Base-by-base conservation (phyloP, 2,797 vertebrate genomes). In the Pristis pectinata region DNA sequence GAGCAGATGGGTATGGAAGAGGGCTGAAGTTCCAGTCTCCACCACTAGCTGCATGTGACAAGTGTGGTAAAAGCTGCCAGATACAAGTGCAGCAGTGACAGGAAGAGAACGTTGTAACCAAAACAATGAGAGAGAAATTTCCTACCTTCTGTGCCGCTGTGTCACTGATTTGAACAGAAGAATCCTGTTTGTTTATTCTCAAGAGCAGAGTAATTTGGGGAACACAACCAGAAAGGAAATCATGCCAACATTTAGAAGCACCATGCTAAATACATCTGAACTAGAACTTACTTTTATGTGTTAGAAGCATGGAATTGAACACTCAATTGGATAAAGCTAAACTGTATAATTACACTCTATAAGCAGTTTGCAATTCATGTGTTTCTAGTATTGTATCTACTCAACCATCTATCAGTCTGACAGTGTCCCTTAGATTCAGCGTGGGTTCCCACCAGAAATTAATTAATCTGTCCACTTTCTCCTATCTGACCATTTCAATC, bases 381-480 rank as follows among this genome's bases (percentile, higher is more conserved):
- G 97, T 96, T 97, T 97, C 89, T 44, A 72, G 34, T 64, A 85
- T 87, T 96, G 96, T 94, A 96, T 95, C 96, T 97, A 97, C 97
- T 97, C 96, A 98, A 95, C 97, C 96, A 98, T 98, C 98, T 98
- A 97, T 98, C 98, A 98, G 97, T 97, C 96, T 98, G 98, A 98
- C 98, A 98, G 96, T 94, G 89, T 96, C 96, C 94, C 64, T 97
- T 96, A 97, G 96, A 97, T 97, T 97, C 97, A 98, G 96, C 97
- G 97, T 97, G 97, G 97, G 97, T 97, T 98, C 97, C 96, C 97
- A 97, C 97, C 97, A 97, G 96, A 96, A 98, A 98, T 98, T 98
- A 99, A 98, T 98, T 98, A 98, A 98, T 98, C 97, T 98, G 97
- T 97, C 97, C 95, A 96, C 96, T 97, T 97, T 97, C 98, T 98